Evolutionary conservation across 2,888 invertebrate genomes (phyloP).

Genomic region (Morpho deidamia): DNA sequence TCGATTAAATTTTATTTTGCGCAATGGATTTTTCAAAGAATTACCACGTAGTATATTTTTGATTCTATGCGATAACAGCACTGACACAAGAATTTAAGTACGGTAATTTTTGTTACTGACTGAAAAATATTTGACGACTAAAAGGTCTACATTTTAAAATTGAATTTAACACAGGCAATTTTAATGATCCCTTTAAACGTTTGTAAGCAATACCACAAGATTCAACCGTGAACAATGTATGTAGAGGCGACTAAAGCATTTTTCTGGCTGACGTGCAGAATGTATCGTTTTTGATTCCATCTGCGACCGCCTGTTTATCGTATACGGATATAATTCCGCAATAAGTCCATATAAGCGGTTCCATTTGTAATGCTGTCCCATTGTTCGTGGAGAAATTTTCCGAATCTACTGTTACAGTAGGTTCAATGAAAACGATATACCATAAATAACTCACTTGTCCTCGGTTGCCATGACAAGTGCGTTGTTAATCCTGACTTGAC

Average conservation of each 20-base stretch:
- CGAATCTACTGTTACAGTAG: slow-evolving; percentile 16
- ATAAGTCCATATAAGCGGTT: slow-evolving; percentile 15
- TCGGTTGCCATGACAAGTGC: slow-evolving; percentile 16
- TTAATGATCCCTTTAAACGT: no score
- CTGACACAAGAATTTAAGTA: no score
- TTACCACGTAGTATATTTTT: no score
- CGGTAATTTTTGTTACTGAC: no score
- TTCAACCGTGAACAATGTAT: slow-evolving; percentile 3
- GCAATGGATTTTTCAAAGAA: no score
- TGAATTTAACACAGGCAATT: no score
- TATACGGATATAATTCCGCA: slow-evolving; percentile 10
- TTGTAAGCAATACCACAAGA: neutral
- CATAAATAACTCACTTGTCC: slow-evolving; percentile 27
- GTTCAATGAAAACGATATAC: slow-evolving; percentile 13
- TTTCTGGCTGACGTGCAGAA: neutral
- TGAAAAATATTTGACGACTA: no score
- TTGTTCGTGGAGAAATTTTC: slow-evolving; percentile 19
- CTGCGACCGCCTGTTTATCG: slow-evolving; percentile 3
- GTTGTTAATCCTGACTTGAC: slow-evolving; percentile 26
- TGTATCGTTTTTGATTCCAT: slow-evolving; percentile 7
- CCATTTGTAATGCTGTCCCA: slow-evolving; percentile 19
- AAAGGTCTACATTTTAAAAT: neutral
- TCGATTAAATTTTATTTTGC: no score
- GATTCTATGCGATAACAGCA: no score
- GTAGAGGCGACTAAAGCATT: neutral